A percentile compares a stretch with the other conserved stretches of the same genome.
Evolutionary conservation across 1,140 invertebrate species (phyloP).

Genomic region (Trachymyrmex cornetzi): DNA sequence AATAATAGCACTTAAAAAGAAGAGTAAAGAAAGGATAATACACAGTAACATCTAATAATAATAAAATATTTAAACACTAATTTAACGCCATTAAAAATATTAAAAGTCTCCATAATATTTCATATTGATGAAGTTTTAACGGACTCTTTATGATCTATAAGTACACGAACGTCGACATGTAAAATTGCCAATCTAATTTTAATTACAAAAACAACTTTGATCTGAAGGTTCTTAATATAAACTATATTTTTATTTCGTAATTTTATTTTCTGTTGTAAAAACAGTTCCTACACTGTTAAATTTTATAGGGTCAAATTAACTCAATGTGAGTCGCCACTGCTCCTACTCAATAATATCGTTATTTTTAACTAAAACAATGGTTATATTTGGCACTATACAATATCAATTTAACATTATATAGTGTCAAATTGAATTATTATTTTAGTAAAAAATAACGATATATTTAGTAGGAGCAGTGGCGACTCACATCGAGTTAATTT

Average conservation of each 20-base stretch:
- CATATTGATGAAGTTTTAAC: not conserved
- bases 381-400: no score
- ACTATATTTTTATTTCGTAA: not conserved
- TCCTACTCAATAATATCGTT: no score
- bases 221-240: not conserved
- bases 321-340: no score
- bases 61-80: not conserved
- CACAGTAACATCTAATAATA: not conserved
- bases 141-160: not conserved
- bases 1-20: not conserved
- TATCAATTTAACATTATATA: no score
- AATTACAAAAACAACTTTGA: not conserved
- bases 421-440: no score
- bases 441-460: no score
- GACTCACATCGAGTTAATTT: no score
- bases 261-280: not conserved
- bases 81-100: not conserved
- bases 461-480: no score
- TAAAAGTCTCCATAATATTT: not conserved
- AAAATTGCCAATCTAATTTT: conserved; percentile 6
- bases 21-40: not conserved
- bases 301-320: no score
- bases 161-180: not conserved
- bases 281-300: no score
- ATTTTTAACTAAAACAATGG: no score